Percentiles rank a stretch among this genome's conserved stretches.
Evolutionary conservation across 2,113 vertebrate species (phyloP).

Genomic region (Osmerus mordax): DNA sequence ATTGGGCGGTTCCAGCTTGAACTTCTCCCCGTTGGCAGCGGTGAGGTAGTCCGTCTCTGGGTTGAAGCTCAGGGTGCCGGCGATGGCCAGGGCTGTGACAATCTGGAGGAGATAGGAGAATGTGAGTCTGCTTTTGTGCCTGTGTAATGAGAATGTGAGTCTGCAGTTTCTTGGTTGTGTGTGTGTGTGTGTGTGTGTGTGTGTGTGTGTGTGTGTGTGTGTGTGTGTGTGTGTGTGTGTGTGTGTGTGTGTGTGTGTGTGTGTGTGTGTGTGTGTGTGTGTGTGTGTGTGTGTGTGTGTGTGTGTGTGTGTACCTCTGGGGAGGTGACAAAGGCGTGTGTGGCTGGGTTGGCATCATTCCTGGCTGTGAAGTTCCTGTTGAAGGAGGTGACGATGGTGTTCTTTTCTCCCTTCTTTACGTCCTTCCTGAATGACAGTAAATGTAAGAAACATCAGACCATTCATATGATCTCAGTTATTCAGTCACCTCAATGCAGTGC

Average conservation of each 20-base stretch:
- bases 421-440: slow-evolving; percentile 54
- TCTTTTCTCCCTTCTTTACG: slow-evolving; percentile 96
- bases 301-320: slow-evolving; percentile 76
- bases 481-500: background rate
- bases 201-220: background rate
- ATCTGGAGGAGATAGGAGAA: slow-evolving; percentile 69
- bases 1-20: slow-evolving; percentile 84
- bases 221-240: background rate
- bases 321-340: slow-evolving; percentile 91
- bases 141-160: background rate
- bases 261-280: background rate
- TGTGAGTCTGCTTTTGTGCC: background rate
- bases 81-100: slow-evolving; percentile 92
- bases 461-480: background rate
- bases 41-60: slow-evolving; percentile 90
- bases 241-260: background rate
- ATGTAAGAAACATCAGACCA: background rate
- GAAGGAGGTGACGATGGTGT: slow-evolving; percentile 96
- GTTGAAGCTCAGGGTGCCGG: slow-evolving; percentile 91
- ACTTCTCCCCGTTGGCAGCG: slow-evolving; percentile 87
- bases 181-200: background rate
- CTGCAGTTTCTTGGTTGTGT: background rate
- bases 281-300: background rate
- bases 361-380: slow-evolving; percentile 97
- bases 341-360: slow-evolving; percentile 94